Evolutionary conservation across 2,888 invertebrate genomes (phyloP), one percentile per base, ranked within the genome.

Genomic region (Lithodes maja): DNA sequence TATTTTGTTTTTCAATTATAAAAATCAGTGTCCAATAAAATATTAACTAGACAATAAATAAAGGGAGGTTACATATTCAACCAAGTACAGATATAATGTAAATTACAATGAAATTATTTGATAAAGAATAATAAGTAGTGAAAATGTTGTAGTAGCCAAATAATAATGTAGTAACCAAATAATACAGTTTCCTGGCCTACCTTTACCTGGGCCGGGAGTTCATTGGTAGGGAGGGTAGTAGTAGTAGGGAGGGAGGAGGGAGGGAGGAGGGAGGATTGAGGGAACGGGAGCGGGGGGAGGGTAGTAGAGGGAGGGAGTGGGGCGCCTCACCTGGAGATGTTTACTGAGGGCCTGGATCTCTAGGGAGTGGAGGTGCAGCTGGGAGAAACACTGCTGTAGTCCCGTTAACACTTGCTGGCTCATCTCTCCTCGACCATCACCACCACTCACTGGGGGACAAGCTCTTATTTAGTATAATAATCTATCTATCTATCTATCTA

Each of bases 261-360:
- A 83, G 33, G 33, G 33, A 33, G 33, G 33, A 33, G 33, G 33
- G 33, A 33, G 33, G 33, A 33, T 33, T 33, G 33, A 33, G 83
- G 82, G 71, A n/a, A 74, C 68, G 53, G 89, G 71, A 15, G 33
- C 7, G 15, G 15, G 49, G 50, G 54, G 82, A 77, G 50, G 33
- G 49, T 68, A 9, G 82, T 69, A 82, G n/a, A 52, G 69, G 81
- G 81, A 85, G 81, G 71, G 74, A 15, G 69, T n/a, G n/a, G 86
- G 82, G 7, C 80, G 91, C 75, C 91, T 90, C 80, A 91, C 91
- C 91, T 91, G 91, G 61, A 91, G 85, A 81, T 91, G 91, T 80
- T 91, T 91, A 83, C 90, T 91, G 71, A 91, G 89, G 50, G 90
- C 89, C 89, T 91, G 91, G 33, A 91, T 90, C 75, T 91, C 91